Conservation (phyloP, 2,797 vertebrate species). For the Pantherophis vulpinus region DNA sequence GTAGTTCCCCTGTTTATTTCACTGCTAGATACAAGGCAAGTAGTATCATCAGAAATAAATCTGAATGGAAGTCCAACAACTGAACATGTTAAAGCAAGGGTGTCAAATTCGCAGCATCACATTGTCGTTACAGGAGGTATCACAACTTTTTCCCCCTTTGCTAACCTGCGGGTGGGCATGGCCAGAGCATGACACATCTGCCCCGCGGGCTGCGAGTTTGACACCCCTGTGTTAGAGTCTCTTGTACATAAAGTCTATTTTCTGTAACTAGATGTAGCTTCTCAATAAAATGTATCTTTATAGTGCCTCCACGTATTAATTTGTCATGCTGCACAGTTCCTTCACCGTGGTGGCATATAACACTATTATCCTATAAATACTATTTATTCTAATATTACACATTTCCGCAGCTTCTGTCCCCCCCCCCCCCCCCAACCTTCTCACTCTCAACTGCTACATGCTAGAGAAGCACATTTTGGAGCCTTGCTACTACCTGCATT, state of each 20-base stretch:
- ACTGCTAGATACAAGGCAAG: not conserved
- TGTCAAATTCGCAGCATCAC: no score
- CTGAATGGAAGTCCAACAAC: not conserved
- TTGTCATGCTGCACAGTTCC: not conserved
- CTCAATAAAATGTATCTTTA: not conserved
- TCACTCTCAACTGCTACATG: not conserved
- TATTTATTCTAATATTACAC: not conserved
- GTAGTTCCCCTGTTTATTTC: not conserved
- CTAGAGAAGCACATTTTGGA: not conserved
- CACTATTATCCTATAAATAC: not conserved
- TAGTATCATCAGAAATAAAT: no score
- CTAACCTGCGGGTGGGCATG: no score
- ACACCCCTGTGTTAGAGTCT: not conserved
- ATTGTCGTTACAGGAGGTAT: no score
- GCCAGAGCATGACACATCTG: no score
- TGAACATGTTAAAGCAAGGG: not conserved
- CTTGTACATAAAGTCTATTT: not conserved
- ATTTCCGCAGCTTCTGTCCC: not conserved
- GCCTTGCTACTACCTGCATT: not conserved
- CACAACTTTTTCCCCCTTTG: no score
- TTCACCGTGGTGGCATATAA: not conserved
- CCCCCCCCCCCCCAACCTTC: no score
- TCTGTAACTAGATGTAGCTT: not conserved
- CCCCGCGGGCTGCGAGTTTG: no score
- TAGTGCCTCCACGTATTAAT: not conserved